These are phyloP conservation scores for Solea senegalensis DNA, from an alignment of 2,113 vertebrate genomes.

Conservation along the genomic window DNA sequence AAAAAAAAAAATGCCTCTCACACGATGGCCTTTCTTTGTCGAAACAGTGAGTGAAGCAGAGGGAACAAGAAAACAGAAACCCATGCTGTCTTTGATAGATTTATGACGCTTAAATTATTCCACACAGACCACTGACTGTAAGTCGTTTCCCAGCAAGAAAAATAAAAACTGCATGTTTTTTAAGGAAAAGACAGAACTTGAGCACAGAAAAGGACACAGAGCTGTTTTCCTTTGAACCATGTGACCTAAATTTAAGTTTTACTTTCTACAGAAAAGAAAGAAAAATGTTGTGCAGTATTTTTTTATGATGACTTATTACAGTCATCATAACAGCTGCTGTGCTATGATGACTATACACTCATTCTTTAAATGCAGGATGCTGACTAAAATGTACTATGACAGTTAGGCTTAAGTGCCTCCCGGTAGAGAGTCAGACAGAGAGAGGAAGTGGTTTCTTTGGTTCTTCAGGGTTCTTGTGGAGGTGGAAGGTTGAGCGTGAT, in stretches of 20 bases:
- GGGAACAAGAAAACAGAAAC: neutral
- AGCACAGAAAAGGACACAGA: slow-evolving; percentile 19
- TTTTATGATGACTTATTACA: no score
- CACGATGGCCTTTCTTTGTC: neutral
- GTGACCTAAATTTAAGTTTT: no score
- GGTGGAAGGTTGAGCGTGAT: slow-evolving; percentile 66
- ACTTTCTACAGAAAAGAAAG: neutral
- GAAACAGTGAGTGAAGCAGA: neutral
- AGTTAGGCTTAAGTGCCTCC: slow-evolving; percentile 14
- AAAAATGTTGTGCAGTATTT: slow-evolving; percentile 5
- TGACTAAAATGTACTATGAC: slow-evolving; percentile 23
- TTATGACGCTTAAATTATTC: neutral
- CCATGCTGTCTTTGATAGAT: neutral
- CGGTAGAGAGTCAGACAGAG: slow-evolving; percentile 30
- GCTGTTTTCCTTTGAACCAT: slow-evolving; percentile 21
- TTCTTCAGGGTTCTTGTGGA: slow-evolving; percentile 58
- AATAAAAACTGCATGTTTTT: slow-evolving; percentile 27
- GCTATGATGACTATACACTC: no score
- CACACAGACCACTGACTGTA: neutral
- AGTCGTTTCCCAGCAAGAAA: neutral
- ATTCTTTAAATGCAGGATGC: neutral
- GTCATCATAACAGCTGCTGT: no score
- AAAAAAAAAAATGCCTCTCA: slow-evolving; percentile 41
- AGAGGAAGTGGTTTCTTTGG: slow-evolving; percentile 63
- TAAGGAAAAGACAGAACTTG: slow-evolving; percentile 17